Evolutionary conservation across 2,113 vertebrate genomes (phyloP).

Genomic region (Rhabdornis inornatus): DNA sequence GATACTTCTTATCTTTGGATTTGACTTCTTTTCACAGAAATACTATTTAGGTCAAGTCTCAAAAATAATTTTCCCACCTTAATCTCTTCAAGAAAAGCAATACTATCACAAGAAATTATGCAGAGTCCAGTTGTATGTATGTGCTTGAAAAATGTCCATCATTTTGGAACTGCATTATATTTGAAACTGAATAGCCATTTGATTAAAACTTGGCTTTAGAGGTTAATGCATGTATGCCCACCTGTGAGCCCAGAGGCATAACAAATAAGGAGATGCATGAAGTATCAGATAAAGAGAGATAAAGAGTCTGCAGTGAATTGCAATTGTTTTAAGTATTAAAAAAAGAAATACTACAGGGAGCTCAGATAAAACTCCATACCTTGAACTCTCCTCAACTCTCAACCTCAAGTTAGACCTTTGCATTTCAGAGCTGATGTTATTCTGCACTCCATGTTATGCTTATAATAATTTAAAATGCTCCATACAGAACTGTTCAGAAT

Average conservation of each 20-base stretch:
- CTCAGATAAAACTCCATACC: not conserved
- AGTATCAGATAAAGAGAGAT: conserved; percentile 19
- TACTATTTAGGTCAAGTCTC: not conserved
- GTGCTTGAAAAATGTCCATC: not conserved
- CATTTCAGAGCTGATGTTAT: conserved; percentile 10
- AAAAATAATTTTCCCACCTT: not conserved
- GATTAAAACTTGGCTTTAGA: not conserved
- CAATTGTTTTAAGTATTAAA: conserved; percentile 33
- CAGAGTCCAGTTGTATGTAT: not conserved
- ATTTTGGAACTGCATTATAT: not conserved
- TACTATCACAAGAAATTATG: not conserved
- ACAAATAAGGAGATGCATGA: conserved; percentile 49
- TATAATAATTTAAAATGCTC: conserved; percentile 23
- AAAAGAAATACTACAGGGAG: conserved; percentile 28
- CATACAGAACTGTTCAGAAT: not conserved
- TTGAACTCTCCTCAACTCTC: conserved; percentile 29
- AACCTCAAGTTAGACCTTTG: not conserved
- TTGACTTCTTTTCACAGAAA: not conserved
- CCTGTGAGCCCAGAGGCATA: conserved; percentile 2
- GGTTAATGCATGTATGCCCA: conserved; percentile 37
- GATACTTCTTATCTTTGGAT: not conserved
- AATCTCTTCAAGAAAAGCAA: not conserved
- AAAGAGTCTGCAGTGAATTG: conserved; percentile 6
- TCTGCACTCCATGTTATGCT: not conserved
- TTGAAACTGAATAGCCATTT: conserved; percentile 25